Evolutionary conservation across 2,888 invertebrate species (phyloP), one percentile per base, ranked within the genome.

Genomic region (Pedicia rivosa): DNA sequence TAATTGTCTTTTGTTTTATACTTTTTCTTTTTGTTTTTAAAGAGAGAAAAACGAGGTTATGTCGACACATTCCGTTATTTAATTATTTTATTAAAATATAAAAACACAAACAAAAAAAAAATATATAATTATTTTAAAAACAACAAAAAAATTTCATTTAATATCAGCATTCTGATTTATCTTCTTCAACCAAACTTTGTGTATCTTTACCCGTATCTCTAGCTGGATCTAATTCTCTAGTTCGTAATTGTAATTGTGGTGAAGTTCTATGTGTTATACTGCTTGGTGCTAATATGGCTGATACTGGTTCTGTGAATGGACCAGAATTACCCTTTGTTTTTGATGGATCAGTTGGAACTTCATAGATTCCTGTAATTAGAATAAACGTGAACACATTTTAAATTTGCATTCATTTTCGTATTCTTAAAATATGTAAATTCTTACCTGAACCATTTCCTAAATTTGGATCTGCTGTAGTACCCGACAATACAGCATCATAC

Each of bases 131-230:
- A n/a, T n/a, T n/a, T n/a, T n/a, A n/a, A n/a, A n/a, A n/a, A n/a
- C n/a, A 7, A 12, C 30, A 19, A n/a, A 17, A 30, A 33, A 33
- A 14, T 25, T 26, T 44, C 40, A 56, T 53, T 55, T 54, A 55
- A 54, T 59, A 62, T 62, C 62, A 62, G 61, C 62, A 62, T 49
- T 62, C 62, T 52, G 62, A 78, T 63, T 77, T 77, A 67, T 88
- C 87, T 67, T 90, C 90, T 60, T 78, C 78, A 47, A 91, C 90
- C 47, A 91, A 72, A 58, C 80, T 77, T 61, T 84, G 84, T 32
- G 91, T 91, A 64, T 91, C 91, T 60, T 81, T 84, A 57, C 87
- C 88, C 39, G 86, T 83, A 61, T 91, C 90, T 40, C 76, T 72
- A 39, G 71, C 65, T 4, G 90, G 90, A 64, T 88, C 86, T 42